Evolutionary conservation across 2,888 invertebrate genomes (phyloP).

Genomic region (Ametastegia equiseti): DNA sequence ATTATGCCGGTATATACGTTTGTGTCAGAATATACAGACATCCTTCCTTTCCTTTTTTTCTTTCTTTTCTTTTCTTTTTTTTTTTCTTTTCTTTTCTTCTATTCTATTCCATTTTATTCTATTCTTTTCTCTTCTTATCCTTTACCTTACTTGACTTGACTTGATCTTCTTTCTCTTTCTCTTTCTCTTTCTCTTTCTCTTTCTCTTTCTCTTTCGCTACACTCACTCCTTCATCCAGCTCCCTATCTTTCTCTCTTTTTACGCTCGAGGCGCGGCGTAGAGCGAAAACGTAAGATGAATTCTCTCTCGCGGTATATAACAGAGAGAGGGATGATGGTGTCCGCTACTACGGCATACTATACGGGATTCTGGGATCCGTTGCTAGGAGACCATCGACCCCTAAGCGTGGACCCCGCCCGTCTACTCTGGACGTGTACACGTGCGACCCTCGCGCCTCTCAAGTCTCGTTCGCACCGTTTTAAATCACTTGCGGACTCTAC

Average conservation of each 20-base stretch:
- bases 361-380: constrained; percentile 10
- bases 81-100: too few species aligned
- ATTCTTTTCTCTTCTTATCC: too few species aligned
- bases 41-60: too few species aligned
- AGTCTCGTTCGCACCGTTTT: constrained; percentile 1
- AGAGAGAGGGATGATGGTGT: constrained; percentile 34
- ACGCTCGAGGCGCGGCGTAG: neutral
- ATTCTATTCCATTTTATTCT: too few species aligned
- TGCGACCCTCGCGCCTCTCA: constrained; percentile 3
- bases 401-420: constrained; percentile 44
- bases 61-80: too few species aligned
- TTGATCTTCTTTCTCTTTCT: neutral
- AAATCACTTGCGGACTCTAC: constrained; percentile 15
- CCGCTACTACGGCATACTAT: too few species aligned
- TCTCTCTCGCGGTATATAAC: neutral
- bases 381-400: constrained; percentile 47
- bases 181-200: neutral
- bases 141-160: too few species aligned
- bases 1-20: too few species aligned
- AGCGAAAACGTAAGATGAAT: constrained; percentile 10
- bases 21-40: too few species aligned
- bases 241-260: neutral
- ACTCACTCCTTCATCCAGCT: too few species aligned
- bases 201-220: neutral
- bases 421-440: constrained; percentile 24